Evolutionary conservation across 1,140 invertebrate species (phyloP).

Genomic region (Octopus bimaculoides): DNA sequence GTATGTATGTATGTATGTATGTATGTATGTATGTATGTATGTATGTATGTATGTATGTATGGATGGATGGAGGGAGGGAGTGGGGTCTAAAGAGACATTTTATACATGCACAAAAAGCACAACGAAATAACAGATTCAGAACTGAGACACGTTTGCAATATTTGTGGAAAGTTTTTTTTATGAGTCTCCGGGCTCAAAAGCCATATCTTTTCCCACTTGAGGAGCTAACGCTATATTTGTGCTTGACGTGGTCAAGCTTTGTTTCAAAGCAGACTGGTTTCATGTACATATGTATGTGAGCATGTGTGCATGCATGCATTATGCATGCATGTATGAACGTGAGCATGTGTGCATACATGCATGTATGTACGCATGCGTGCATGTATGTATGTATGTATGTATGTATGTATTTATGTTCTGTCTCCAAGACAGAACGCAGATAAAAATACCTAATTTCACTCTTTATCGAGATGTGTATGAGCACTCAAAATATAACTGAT

Average conservation of each 20-base stretch:
- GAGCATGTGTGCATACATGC: background rate
- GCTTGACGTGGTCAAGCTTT: too few relatives aligned
- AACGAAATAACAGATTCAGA: too few relatives aligned
- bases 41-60: background rate
- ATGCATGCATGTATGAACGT: background rate
- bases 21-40: background rate
- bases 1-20: background rate
- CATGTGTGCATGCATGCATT: background rate
- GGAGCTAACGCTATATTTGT: too few relatives aligned
- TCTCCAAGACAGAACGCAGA: background rate
- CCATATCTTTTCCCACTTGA: too few relatives aligned
- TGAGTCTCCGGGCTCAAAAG: too few relatives aligned
- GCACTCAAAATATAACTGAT: background rate
- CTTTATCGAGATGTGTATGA: too few relatives aligned
- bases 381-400: background rate
- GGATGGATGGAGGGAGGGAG: background rate
- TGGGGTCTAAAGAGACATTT: too few relatives aligned
- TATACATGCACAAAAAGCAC: too few relatives aligned
- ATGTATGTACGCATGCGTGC: background rate
- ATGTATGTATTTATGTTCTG: background rate
- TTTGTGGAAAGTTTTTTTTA: too few relatives aligned
- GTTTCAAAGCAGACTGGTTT: background rate
- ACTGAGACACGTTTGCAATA: too few relatives aligned
- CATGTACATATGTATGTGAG: background rate
- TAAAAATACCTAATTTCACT: too few relatives aligned